Evolutionary conservation across 2,888 invertebrate genomes (phyloP).

Genomic region (Agrenia bidenticulata): DNA sequence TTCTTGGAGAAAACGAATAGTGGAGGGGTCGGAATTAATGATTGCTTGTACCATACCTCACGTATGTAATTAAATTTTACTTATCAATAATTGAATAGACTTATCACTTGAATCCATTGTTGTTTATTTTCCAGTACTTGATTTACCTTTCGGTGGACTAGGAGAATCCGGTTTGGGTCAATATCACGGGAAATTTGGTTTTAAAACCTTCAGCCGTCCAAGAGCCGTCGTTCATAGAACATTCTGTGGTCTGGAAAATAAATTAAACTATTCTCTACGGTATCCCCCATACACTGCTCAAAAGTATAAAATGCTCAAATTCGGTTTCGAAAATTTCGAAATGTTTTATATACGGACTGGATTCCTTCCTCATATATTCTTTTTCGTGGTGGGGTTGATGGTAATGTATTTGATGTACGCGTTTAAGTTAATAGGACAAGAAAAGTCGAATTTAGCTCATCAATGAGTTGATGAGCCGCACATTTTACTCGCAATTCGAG

Average conservation of each 20-base stretch:
- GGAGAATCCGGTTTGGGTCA: constrained; percentile 61
- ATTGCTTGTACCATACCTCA: constrained; percentile 56
- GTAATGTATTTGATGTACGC: constrained; percentile 19
- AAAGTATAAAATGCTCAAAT: constrained; percentile 18
- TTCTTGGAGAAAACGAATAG: constrained; percentile 56
- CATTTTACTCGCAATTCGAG: no score
- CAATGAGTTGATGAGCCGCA: no score
- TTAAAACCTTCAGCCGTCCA: constrained; percentile 61
- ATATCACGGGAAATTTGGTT: constrained; percentile 60
- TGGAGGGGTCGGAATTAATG: constrained; percentile 59
- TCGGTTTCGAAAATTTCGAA: constrained; percentile 25
- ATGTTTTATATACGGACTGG: constrained; percentile 28
- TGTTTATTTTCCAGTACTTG: constrained; percentile 55
- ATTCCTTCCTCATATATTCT: constrained; percentile 30
- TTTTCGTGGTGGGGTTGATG: constrained; percentile 32
- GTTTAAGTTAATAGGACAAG: no score
- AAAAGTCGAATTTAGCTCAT: no score
- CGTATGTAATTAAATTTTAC: neutral
- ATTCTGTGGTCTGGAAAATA: constrained; percentile 48
- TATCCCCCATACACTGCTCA: constrained; percentile 35
- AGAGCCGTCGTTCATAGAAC: constrained; percentile 55
- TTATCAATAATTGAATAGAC: no score
- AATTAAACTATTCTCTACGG: constrained; percentile 47
- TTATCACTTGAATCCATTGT: no score
- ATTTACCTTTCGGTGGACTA: constrained; percentile 63